Evolutionary conservation across 2,888 invertebrate species (phyloP), one percentile per base, ranked within the genome.

Genomic region (Drosophila birchii): DNA sequence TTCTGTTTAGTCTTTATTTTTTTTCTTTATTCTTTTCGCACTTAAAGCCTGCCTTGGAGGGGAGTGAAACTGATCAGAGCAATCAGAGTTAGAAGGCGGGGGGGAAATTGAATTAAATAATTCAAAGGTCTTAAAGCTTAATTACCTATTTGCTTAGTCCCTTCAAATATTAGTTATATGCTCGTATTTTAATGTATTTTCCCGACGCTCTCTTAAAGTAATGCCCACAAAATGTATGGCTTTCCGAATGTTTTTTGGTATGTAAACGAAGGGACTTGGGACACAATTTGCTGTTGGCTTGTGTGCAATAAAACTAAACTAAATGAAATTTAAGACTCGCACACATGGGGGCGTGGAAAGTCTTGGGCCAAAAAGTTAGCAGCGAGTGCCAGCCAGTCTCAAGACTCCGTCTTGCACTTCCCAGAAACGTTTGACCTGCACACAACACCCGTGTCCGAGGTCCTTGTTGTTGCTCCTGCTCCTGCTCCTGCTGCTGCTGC

Each of bases 311-410:
- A 89, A 86, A 87, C 78, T 78, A 74, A 61, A 83, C 86, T 70
- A 85, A 86, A 86, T 86, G 80, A 78, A 87, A 86, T 86, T 86
- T 87, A 82, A 87, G 64, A 82, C 79, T 78, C 66, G 63, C 36
- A 47, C 58, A 56, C 75, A 61, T 69, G 45, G 39, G 61, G 54
- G 72, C 57, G 72, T 58, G 53, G 51, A 41, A 54, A 59, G 55
- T 68, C 77, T 73, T 76, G 44, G 56, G 34, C 44, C 51, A 36
- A 47, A 70, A 78, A 87, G 69, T 76, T 79, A 79, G 45, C 41
- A 64, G 32, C 20, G 56, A 76, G 78, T 78, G 58, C 75, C 79
- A 71, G 73, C 68, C 68, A 38, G 74, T 45, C 80, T 29, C n/a
- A 5, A 11, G n/a, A 6, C 41, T 26, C 41, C 26, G 20, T 34